Evolutionary conservation across 2,113 vertebrate genomes (phyloP), one percentile per base, ranked within the genome.

Genomic region (Ptychochromis oligacanthus): DNA sequence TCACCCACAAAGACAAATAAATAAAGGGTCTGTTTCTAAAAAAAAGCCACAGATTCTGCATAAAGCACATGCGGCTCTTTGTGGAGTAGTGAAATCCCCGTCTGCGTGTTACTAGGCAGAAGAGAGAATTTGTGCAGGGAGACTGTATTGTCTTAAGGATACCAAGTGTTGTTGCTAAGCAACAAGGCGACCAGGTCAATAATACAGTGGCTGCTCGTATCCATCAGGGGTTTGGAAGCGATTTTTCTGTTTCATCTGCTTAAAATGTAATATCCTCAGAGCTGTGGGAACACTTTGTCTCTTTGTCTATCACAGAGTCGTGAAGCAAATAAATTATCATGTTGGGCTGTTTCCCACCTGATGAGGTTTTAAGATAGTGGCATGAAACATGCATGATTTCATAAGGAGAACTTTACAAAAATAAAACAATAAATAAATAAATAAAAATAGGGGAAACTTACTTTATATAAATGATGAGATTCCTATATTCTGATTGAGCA

Each of bases 161-260:
- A 89, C 49, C 28, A 26, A 88, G 67, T 60, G 74, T 75, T 86
- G 95, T 96, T 96, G 95, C 96, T 88, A 94, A 79, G 95, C 94
- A 95, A 95, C 95, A 60, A 74, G 1, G 18, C 40, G 40, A 87
- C 79, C 82, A 9, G 92, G 93, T 96, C 94, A 95, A 89, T 94
- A 91, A 87, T 70, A 93, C 75, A 76, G 88, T 82, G 72, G 83
- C 79, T 82, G 81, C 46, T 77, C 12, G 55, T 77, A 75, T 87
- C 87, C 80, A 28, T 65, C 62, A 43, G 74, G 59, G 85, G 79
- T 88, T 82, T 86, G 79, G 81, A 31, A 92, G 83, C 74, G 76
- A 90, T 91, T 93, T 94, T 94, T 83, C 31, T 54, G 34, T 92
- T 93, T 91, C 85, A 88, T 83, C 60, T 72, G 54, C 89, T 94